Conservation (phyloP, 1,140 invertebrate genomes). For the Steinernema feltiae region DNA sequence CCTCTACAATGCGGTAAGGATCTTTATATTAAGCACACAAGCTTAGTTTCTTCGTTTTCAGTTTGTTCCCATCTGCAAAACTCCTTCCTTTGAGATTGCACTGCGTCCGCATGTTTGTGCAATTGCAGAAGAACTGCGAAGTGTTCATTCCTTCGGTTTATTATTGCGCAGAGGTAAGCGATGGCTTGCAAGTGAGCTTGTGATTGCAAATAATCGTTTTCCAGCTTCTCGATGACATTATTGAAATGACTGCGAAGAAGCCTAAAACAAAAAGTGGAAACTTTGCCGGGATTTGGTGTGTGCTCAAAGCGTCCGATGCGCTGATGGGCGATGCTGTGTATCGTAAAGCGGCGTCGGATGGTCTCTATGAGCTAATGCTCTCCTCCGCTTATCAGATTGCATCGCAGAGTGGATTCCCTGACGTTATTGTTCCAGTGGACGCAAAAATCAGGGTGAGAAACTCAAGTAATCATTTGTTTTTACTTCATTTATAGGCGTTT, state of each 20-base stretch:
- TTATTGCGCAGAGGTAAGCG: not conserved
- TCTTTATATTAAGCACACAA: not conserved
- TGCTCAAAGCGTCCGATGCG: not conserved
- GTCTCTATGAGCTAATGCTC: not conserved
- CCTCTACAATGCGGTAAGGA: conserved; percentile 29
- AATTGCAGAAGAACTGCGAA: conserved; percentile 71
- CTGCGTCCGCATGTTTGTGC: conserved; percentile 74
- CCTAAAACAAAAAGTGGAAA: not conserved
- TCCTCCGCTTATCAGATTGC: not conserved
- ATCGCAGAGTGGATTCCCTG: not conserved
- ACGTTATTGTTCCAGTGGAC: not conserved
- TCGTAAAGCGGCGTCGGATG: not conserved
- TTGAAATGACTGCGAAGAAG: not conserved
- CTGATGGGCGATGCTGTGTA: not conserved
- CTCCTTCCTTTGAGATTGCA: conserved; percentile 90
- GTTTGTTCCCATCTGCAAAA: conserved; percentile 78
- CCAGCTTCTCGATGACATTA: not conserved
- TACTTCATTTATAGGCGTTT: not conserved
- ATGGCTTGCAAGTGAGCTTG: not conserved
- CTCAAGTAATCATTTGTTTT: not conserved
- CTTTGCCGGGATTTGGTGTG: not conserved
- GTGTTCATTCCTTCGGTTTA: conserved; percentile 72
- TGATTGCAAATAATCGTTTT: not conserved
- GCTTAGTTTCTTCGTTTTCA: conserved; percentile 67
- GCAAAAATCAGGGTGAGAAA: not conserved